phyloP scores from a whole-genome alignment of 1,140 invertebrate species.

The Drosophila navojoa region DNA sequence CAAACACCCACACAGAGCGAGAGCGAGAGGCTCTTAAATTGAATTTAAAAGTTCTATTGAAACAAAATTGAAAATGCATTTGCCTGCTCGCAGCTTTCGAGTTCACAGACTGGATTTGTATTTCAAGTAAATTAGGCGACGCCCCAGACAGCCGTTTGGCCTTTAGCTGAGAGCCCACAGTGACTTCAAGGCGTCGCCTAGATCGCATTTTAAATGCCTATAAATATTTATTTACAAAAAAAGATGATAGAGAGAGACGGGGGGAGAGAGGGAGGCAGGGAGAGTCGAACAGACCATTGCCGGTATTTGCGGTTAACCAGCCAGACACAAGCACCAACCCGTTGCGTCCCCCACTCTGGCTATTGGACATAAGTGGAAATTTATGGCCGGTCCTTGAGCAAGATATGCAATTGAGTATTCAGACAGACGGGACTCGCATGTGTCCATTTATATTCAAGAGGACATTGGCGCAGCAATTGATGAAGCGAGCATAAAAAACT shows the following conservation, averaged over 20 bases:
- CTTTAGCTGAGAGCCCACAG: constrained; percentile 5
- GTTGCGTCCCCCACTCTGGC: background rate
- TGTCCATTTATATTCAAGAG: constrained; percentile 55
- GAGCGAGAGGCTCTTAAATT: constrained; percentile 50
- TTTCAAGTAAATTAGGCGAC: constrained; percentile 73
- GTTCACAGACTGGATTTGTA: constrained; percentile 33
- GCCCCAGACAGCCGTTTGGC: constrained; percentile 4
- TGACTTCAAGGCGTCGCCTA: constrained; percentile 21
- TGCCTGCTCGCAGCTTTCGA: constrained; percentile 39
- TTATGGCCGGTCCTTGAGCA: constrained; percentile 49
- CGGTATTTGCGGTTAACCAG: constrained; percentile 40
- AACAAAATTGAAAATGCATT: constrained; percentile 76
- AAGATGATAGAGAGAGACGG: background rate
- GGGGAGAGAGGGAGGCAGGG: background rate
- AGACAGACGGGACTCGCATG: constrained; percentile 22
- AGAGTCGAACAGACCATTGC: constrained; percentile 12
- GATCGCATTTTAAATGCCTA: constrained; percentile 68
- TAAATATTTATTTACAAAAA: constrained; percentile 71
- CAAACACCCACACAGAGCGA: no score
- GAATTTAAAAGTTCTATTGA: constrained; percentile 75
- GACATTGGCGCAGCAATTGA: constrained; percentile 52
- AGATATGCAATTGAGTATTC: constrained; percentile 50
- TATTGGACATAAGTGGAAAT: constrained; percentile 44
- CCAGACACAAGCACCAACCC: constrained; percentile 5
- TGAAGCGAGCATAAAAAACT: constrained; percentile 36